A percentile compares a stretch with the other conserved stretches of the same genome.
Conservation (phyloP, 2,113 vertebrate species). For the Quiscalus mexicanus region DNA sequence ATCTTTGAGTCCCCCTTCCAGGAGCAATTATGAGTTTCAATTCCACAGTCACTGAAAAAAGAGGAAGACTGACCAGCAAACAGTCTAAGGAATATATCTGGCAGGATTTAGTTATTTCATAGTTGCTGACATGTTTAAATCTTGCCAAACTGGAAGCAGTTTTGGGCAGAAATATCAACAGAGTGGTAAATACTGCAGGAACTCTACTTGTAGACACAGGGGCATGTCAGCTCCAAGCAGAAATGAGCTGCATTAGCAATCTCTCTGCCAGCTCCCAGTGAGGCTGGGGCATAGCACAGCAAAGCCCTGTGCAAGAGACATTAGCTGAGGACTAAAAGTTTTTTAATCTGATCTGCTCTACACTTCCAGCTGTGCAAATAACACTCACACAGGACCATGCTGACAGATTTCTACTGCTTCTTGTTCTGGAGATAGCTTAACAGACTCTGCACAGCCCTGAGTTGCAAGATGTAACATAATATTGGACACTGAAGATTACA, state of each 20-base stretch:
- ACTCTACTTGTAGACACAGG: background rate
- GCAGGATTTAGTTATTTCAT: background rate
- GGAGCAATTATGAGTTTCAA: background rate
- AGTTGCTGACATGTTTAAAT: background rate
- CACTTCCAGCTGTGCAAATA: conserved; percentile 57
- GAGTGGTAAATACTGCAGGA: background rate
- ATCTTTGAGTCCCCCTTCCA: background rate
- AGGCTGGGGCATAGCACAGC: background rate
- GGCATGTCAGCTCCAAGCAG: background rate
- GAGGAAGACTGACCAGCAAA: background rate
- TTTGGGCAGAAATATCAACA: background rate
- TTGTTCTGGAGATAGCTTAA: conserved; percentile 22
- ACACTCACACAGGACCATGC: conserved; percentile 18
- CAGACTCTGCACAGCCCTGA: background rate
- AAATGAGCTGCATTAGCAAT: conserved; percentile 7
- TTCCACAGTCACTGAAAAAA: background rate
- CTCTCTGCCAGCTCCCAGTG: background rate
- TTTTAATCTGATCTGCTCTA: conserved; percentile 49
- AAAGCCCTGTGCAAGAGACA: background rate
- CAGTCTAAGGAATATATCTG: background rate
- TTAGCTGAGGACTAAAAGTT: conserved; percentile 9
- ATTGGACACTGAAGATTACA: conserved; percentile 29
- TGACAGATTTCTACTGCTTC: conserved; percentile 27
- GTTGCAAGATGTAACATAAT: background rate
- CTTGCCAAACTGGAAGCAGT: background rate